Evolutionary conservation across 2,113 vertebrate species (phyloP).

Genomic region (Holacanthus passer): DNA sequence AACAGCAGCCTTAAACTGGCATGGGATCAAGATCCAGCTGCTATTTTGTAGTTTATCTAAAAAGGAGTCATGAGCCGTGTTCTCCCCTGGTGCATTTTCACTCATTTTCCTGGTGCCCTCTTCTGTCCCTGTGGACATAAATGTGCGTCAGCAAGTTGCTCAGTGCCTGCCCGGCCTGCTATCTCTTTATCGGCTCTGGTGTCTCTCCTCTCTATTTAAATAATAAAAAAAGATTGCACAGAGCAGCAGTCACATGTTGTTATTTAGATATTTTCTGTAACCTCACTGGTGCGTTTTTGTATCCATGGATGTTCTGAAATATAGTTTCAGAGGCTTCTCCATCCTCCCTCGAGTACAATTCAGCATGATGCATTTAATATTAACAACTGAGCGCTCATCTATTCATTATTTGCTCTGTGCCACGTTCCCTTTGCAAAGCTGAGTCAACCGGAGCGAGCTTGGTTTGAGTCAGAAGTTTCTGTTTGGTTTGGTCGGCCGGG

Average conservation of each 20-base stretch:
- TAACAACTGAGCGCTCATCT: conserved; percentile 20
- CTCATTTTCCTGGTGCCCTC: conserved; percentile 55
- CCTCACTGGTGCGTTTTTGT: neutral
- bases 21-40: conserved; percentile 29
- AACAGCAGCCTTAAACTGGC: conserved; percentile 22
- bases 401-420: conserved; percentile 15
- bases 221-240: neutral
- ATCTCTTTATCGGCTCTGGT: conserved; percentile 32
- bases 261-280: conserved; percentile 32
- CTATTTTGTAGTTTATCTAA: conserved; percentile 42
- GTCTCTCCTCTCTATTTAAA: neutral
- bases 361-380: conserved; percentile 3
- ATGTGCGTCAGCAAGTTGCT: conserved; percentile 74
- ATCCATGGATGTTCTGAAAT: neutral
- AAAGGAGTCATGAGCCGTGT: conserved; percentile 49
- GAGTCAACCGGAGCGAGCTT: conserved; percentile 39
- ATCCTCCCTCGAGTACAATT: conserved; percentile 1
- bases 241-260: conserved; percentile 1
- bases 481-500: conserved; percentile 22
- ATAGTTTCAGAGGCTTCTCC: neutral
- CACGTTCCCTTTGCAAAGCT: conserved; percentile 17
- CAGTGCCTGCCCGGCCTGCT: conserved; percentile 24
- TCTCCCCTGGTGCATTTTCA: conserved; percentile 46
- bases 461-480: conserved; percentile 39
- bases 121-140: conserved; percentile 55